Evolutionary conservation across 2,113 vertebrate species (phyloP), one percentile per base, ranked within the genome.

Genomic region (Bubo bubo): DNA sequence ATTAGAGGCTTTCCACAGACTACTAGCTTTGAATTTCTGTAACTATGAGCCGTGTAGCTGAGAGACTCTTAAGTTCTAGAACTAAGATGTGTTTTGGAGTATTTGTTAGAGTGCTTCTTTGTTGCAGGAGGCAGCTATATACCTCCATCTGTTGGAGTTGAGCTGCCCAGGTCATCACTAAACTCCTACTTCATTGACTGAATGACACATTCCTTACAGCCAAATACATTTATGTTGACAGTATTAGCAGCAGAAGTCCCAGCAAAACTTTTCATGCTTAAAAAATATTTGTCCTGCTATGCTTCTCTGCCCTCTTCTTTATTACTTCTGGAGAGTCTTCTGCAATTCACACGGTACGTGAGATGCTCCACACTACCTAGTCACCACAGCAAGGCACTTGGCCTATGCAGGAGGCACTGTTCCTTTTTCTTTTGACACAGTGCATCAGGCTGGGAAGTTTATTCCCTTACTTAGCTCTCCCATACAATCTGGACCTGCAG

Each of bases 21-120:
- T 50, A 7, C 70, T 86, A 59, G 27, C 28, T 88, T 86, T 88
- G 37, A 56, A 62, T 94, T 94, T 94, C 68, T 87, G 18, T 71
- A 47, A 24, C 22, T 58, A 20, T 56, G 41, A 79, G 26, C 17
- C 30, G 8, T 45, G 28, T 85, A 67, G 28, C 77, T 90, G 88
- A 76, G 71, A 74, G 23, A 58, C 3, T 2, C 49, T 63, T 55
- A 41, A 75, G 8, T 67, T 88, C 39, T 35, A 53, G 59, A 79
- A 74, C 20, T 27, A 28, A 41, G 50, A 30, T 86, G 12, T 62
- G 41, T 49, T 86, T 80, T 62, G 23, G 50, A 73, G 28, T 62
- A 66, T 80, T 93, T 90, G 56, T 39, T 64, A 23, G 50, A 75
- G 50, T 82, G 32, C 58, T 92, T 90, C 60, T 19, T 88, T 81